These are phyloP conservation scores for Arizona elegans DNA, from an alignment of 2,113 vertebrate genomes.

Conservation along the genomic window DNA sequence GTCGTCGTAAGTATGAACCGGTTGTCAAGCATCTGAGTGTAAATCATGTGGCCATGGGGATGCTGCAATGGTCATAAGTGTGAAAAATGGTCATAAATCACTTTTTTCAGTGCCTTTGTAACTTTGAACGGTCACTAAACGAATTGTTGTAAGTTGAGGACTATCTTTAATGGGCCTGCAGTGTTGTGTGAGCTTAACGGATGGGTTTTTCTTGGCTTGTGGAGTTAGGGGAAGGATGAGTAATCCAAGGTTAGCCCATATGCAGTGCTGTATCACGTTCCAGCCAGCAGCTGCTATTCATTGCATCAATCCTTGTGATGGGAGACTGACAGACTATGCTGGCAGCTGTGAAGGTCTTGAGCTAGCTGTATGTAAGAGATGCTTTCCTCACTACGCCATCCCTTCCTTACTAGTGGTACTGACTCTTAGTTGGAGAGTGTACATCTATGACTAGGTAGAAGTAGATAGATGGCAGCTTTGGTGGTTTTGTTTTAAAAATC, in stretches of 20 bases:
- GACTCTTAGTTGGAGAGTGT: background rate
- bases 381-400: background rate
- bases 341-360: background rate
- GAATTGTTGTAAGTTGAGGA: background rate
- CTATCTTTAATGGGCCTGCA: background rate
- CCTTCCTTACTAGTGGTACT: background rate
- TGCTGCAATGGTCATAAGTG: background rate
- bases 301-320: background rate
- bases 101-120: background rate
- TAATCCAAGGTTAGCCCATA: background rate
- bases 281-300: accelerated
- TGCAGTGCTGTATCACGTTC: background rate
- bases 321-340: background rate
- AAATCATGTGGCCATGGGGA: background rate
- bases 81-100: background rate
- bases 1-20: background rate
- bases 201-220: background rate
- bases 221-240: background rate
- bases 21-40: background rate
- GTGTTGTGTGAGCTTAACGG: background rate
- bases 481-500: background rate
- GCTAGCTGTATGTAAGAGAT: background rate
- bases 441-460: background rate
- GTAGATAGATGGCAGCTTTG: background rate
- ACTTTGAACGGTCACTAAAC: background rate